Evolutionary conservation across 2,113 vertebrate genomes (phyloP).

Genomic region (Trematocara macrostoma): DNA sequence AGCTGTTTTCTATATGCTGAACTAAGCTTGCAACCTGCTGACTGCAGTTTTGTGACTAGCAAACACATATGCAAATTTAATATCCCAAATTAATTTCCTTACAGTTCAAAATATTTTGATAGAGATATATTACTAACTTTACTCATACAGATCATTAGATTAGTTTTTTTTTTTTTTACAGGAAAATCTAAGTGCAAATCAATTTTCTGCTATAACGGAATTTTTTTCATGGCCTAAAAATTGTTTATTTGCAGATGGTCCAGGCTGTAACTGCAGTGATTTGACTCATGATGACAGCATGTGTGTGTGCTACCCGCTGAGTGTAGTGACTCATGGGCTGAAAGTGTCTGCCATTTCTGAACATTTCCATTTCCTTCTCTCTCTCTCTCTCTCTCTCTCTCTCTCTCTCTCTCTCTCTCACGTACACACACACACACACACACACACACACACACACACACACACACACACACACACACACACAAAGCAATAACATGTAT

Average conservation of each 20-base stretch:
- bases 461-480: too few species aligned
- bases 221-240: neutral
- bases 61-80: neutral
- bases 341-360: neutral
- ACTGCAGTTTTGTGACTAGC: neutral
- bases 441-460: too few species aligned
- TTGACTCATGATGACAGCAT: constrained; percentile 16
- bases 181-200: neutral
- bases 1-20: neutral
- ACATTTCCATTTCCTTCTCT: neutral
- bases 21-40: neutral
- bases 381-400: neutral
- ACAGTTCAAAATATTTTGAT: neutral
- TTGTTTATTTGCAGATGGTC: neutral
- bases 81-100: neutral
- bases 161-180: neutral
- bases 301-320: neutral
- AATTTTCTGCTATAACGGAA: neutral
- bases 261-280: constrained; percentile 1
- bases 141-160: neutral
- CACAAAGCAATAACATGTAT: too few species aligned
- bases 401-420: neutral
- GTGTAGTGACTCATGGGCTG: neutral
- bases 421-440: neutral
- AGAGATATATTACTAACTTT: neutral